These are phyloP conservation scores for Sturnira hondurensis DNA, from an alignment of 2,113 vertebrate genomes.

Conservation along the genomic window DNA sequence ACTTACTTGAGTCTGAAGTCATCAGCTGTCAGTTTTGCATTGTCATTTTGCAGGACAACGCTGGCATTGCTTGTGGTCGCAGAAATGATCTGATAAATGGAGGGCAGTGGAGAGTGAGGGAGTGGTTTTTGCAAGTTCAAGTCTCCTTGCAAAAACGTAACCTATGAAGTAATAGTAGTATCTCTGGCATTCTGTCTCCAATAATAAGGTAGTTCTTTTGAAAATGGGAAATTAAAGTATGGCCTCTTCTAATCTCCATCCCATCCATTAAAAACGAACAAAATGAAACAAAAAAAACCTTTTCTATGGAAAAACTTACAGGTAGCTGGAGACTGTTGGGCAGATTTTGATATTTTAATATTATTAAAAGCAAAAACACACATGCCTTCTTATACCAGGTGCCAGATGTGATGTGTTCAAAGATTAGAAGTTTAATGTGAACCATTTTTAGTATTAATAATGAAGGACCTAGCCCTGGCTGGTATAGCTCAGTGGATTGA, in stretches of 20 bases:
- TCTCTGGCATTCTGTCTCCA: background rate
- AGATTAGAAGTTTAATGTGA: background rate
- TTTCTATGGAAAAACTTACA: background rate
- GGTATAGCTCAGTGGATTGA: too few species aligned
- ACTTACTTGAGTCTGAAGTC: slow-evolving; percentile 77
- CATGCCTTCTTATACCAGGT: background rate
- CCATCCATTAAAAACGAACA: accelerated
- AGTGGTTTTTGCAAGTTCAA: background rate
- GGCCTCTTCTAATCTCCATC: background rate
- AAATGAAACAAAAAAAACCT: background rate
- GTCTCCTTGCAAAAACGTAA: background rate
- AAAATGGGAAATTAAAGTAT: background rate
- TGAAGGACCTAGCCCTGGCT: too few species aligned
- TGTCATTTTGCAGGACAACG: slow-evolving; percentile 73
- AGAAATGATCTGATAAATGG: slow-evolving; percentile 65
- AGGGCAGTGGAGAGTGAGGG: background rate
- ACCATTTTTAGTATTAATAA: background rate
- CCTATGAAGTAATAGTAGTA: background rate
- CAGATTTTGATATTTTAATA: background rate
- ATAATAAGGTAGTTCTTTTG: background rate
- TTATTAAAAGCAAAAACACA: background rate
- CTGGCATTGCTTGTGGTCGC: slow-evolving; percentile 65
- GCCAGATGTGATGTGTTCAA: background rate
- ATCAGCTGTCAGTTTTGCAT: slow-evolving; percentile 71
- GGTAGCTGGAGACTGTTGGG: background rate